These are phyloP conservation scores for Chondrilla cf. caribensis DNA, from an alignment of 37 sponge, comb jelly and placozoan species.

Conservation along the genomic window DNA sequence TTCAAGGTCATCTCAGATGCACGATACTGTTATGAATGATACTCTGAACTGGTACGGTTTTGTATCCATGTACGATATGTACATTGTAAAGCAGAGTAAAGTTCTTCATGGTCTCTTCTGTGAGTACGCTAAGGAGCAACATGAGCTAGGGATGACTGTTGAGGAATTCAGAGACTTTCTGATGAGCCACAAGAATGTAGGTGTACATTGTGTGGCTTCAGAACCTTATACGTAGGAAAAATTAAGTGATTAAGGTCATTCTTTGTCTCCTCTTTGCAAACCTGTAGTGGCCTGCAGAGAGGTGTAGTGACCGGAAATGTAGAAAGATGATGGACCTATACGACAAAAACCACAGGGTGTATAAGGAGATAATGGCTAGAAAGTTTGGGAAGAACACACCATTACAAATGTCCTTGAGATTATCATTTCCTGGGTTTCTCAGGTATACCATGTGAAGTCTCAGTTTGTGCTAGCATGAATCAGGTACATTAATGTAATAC, in stretches of 20 bases:
- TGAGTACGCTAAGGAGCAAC: slow-evolving; percentile 40
- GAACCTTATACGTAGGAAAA: not conserved
- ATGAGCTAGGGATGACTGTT: slow-evolving; percentile 50
- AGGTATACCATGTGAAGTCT: no score
- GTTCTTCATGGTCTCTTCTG: slow-evolving; percentile 50
- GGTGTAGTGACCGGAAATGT: not conserved
- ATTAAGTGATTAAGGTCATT: no score
- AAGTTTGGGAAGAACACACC: not conserved
- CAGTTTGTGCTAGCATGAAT: no score
- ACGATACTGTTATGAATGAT: not conserved
- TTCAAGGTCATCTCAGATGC: not conserved
- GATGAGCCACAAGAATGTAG: slow-evolving; percentile 41
- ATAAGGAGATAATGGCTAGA: slow-evolving; percentile 51
- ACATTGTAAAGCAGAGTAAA: not conserved
- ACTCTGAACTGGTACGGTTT: slow-evolving; percentile 77
- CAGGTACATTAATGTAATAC: no score
- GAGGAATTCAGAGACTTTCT: slow-evolving; percentile 62
- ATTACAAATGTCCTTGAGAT: slow-evolving; percentile 5
- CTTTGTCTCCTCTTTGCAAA: no score
- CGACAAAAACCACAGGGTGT: slow-evolving; percentile 59
- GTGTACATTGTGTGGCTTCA: not conserved
- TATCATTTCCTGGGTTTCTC: slow-evolving; percentile 72
- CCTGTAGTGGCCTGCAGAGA: slow-evolving; percentile 59
- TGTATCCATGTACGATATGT: slow-evolving; percentile 34
- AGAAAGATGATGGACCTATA: slow-evolving; percentile 36